Base-by-base conservation (phyloP, 2,797 vertebrate genomes). In the Lateolabrax maculatus region DNA sequence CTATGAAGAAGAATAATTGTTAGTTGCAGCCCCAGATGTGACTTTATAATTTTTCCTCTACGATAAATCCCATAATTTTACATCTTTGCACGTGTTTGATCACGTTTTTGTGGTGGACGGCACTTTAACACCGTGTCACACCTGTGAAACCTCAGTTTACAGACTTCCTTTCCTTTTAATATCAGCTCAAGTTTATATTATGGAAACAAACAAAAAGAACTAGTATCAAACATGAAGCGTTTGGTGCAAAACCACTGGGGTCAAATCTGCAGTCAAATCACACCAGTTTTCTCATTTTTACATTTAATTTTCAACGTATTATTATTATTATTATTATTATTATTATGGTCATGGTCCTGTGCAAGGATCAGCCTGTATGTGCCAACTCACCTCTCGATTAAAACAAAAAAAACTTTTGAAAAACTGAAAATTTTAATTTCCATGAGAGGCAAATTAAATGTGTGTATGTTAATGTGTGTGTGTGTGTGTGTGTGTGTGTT, bases 361-460 rank as follows among this genome's bases (percentile, higher is more conserved):
- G n/a, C 5, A 29, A 66, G 64, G 71, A 57, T 63, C 49, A n/a
- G 60, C 53, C 64, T 84, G 52, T 52, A 48, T 43, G 83, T 88
- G 84, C 87, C 87, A 85, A 89, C 80, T 79, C 34, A 23, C 71
- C 71, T 84, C 62, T 81, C 9, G 0, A n/a, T 27, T 63, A 5
- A 75, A 74, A 63, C 53, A 37, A 29, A 73, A 83, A 34, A 16
- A 19, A 0, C 2, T 16, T 29, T 51, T 53, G 6, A 36, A 39
- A 58, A 56, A 51, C n/a, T 36, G n/a, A 63, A 31, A 13, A 43
- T 44, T 31, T 34, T 15, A 0, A 43, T 51, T 51, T 70, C 19
- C 44, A 49, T 2, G 34, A 81, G 62, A 72, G 55, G 55, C 25
- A 56, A 56, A 71, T 36, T 1, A 57, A 60, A 19, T n/a, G 13